These are phyloP conservation scores for Clitarchus hookeri DNA, from an alignment of 2,888 invertebrate species.

Conservation along the genomic window DNA sequence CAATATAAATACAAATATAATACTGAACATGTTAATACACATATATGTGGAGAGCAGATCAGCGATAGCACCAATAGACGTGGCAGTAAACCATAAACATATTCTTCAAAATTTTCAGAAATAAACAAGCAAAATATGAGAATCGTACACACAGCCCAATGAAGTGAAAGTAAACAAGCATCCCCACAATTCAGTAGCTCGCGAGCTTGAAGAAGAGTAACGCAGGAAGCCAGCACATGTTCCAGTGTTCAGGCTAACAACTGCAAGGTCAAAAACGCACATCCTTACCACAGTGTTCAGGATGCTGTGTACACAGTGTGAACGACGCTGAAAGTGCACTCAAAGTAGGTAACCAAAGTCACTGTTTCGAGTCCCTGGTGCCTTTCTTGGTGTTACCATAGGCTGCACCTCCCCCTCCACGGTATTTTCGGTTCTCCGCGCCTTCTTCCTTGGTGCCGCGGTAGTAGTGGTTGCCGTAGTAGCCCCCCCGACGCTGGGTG, in stretches of 20 bases:
- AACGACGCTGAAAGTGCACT: neutral
- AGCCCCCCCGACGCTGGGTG: slow-evolving; percentile 37
- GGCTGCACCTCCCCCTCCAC: slow-evolving; percentile 38
- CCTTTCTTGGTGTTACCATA: slow-evolving; percentile 28
- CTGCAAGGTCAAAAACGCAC: neutral
- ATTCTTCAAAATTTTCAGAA: neutral
- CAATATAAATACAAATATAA: neutral
- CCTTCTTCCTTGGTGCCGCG: slow-evolving; percentile 44
- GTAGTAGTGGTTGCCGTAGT: slow-evolving; percentile 45
- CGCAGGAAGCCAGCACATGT: neutral
- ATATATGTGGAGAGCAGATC: neutral
- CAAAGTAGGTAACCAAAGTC: neutral
- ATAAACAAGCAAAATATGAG: neutral
- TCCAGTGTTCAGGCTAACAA: neutral
- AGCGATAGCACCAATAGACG: neutral
- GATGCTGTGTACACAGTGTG: neutral
- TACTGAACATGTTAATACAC: neutral
- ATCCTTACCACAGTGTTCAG: neutral
- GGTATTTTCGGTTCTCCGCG: slow-evolving; percentile 42
- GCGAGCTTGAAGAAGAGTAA: neutral
- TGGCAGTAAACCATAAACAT: neutral
- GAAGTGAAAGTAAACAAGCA: neutral
- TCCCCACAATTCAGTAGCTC: neutral
- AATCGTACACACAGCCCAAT: neutral
- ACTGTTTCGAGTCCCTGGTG: slow-evolving; percentile 2